Conservation (phyloP, 1,140 invertebrate genomes). For the Riptortus pedestris region DNA sequence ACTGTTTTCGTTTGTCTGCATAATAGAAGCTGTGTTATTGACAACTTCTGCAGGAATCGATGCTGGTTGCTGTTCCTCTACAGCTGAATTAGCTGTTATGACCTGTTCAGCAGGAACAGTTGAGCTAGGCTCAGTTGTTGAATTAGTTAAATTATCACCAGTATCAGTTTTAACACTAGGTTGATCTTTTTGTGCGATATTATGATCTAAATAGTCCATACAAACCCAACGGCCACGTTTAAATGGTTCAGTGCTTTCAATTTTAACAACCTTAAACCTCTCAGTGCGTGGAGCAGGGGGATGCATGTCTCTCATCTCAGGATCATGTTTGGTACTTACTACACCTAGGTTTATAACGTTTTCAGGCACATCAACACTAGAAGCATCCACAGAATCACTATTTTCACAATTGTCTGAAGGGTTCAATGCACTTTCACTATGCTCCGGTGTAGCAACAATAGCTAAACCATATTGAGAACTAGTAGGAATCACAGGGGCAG, state of each 20-base stretch:
- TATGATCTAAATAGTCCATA: conserved; percentile 88
- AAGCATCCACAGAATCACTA: conserved; percentile 40
- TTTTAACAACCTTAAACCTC: conserved; percentile 92
- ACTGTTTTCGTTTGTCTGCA: conserved; percentile 22
- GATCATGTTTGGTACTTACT: conserved; percentile 44
- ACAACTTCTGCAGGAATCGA: neutral
- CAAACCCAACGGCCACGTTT: conserved; percentile 87
- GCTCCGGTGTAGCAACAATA: conserved; percentile 49
- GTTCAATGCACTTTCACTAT: conserved; percentile 28
- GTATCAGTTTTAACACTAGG: conserved; percentile 5
- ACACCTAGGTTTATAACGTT: conserved; percentile 41
- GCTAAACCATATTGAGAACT: conserved; percentile 72
- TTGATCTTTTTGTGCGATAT: conserved; percentile 40
- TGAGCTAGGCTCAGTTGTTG: neutral
- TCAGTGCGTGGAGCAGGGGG: conserved; percentile 60
- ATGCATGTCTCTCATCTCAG: conserved; percentile 57
- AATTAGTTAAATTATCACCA: conserved; percentile 4
- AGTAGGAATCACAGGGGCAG: conserved; percentile 70
- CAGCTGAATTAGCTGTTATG: neutral
- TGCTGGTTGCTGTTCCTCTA: neutral
- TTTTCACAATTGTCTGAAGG: conserved; percentile 38
- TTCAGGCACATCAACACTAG: conserved; percentile 50
- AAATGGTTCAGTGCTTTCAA: conserved; percentile 89
- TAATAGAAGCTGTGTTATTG: conserved; percentile 14
- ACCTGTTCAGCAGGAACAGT: neutral